A percentile compares a stretch with the other conserved stretches of the same genome.
These are phyloP conservation scores for Alviniconcha strummeri DNA, from an alignment of 2,888 invertebrate genomes.

Conservation along the genomic window DNA sequence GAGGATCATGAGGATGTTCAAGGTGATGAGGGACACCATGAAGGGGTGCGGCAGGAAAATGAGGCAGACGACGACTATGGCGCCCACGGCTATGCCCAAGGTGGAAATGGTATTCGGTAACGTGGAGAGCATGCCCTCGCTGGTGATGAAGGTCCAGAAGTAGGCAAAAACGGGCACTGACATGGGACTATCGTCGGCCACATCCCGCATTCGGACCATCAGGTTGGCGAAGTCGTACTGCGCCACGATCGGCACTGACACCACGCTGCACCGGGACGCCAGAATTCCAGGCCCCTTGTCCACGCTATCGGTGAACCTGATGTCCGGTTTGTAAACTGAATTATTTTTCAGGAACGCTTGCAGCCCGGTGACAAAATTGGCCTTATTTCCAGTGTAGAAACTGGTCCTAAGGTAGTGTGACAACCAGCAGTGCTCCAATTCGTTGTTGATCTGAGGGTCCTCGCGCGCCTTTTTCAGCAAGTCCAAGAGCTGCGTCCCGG, in stretches of 20 bases:
- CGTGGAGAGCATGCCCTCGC: conserved; percentile 61
- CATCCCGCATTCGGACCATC: conserved; percentile 54
- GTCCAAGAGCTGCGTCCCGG: no score
- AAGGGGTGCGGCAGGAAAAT: conserved; percentile 64
- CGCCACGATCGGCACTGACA: conserved; percentile 83
- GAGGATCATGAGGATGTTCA: conserved; percentile 60
- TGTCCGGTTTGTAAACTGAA: conserved; percentile 38
- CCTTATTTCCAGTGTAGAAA: conserved; percentile 23
- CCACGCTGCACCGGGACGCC: conserved; percentile 77
- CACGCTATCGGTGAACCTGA: conserved; percentile 38
- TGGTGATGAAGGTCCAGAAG: conserved; percentile 56
- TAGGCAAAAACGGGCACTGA: conserved; percentile 49
- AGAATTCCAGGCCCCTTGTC: conserved; percentile 76
- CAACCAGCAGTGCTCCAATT: conserved; percentile 41
- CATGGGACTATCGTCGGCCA: conserved; percentile 43
- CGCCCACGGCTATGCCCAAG: conserved; percentile 57
- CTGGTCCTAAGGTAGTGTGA: conserved; percentile 19
- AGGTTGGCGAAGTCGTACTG: conserved; percentile 75
- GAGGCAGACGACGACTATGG: conserved; percentile 60
- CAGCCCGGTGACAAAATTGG: conserved; percentile 36
- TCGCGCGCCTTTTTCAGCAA: background rate
- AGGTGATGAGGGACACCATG: conserved; percentile 53
- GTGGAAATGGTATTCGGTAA: conserved; percentile 61
- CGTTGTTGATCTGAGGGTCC: conserved; percentile 19
- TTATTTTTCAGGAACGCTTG: conserved; percentile 29